Percentiles rank a stretch among this genome's conserved stretches.
Conservation (phyloP, 2,113 vertebrate genomes). For the Toxostoma redivivum region DNA sequence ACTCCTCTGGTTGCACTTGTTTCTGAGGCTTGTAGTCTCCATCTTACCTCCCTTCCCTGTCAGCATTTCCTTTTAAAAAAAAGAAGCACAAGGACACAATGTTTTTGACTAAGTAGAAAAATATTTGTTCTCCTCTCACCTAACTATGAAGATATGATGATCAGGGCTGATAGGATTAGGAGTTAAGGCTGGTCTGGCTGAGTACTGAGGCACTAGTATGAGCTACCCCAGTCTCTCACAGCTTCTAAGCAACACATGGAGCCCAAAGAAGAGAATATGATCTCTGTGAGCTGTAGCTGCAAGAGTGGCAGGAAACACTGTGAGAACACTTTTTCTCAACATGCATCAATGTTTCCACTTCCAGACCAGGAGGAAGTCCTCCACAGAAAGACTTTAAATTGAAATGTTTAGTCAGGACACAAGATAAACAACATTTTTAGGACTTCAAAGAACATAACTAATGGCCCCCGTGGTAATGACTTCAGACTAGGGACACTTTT, state of each 20-base stretch:
- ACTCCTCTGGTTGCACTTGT: neutral
- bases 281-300: neutral
- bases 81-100: neutral
- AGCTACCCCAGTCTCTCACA: neutral
- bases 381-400: neutral
- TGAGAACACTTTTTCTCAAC: neutral
- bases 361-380: conserved; percentile 1
- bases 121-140: neutral
- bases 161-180: neutral
- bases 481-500: neutral
- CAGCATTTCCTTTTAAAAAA: neutral
- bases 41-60: neutral
- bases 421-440: neutral
- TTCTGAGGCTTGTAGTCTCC: neutral
- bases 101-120: neutral
- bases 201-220: neutral
- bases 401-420: neutral
- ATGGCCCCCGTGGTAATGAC: neutral
- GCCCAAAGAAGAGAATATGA: neutral
- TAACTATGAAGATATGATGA: neutral
- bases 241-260: neutral
- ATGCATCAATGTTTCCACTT: neutral
- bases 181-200: neutral
- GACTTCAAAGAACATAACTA: neutral
- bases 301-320: conserved; percentile 13